A percentile compares a stretch with the other conserved stretches of the same genome.
Evolutionary conservation across 2,888 invertebrate genomes (phyloP).

Genomic region (Calameuta filiformis): DNA sequence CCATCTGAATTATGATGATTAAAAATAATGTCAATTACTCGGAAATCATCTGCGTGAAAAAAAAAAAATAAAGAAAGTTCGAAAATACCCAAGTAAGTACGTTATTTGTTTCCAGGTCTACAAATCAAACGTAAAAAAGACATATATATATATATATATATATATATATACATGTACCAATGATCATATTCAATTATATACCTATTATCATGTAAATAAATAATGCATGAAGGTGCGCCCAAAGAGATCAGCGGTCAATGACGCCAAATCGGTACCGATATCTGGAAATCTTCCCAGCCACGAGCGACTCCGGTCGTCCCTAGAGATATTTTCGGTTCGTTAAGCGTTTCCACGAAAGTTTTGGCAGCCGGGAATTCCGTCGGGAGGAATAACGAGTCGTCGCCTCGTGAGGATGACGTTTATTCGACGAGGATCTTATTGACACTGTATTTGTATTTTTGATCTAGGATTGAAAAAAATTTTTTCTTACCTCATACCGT

Average conservation of each 20-base stretch:
- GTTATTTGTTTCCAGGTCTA: neutral
- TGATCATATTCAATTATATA: neutral
- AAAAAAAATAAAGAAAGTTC: too few species aligned
- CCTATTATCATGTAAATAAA: neutral
- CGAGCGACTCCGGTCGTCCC: neutral
- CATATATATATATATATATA: neutral
- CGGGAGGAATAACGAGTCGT: neutral
- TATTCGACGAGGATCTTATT: neutral
- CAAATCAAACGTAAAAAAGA: neutral
- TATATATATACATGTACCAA: neutral
- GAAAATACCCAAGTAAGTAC: neutral
- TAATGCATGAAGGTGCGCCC: neutral
- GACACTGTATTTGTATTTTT: neutral
- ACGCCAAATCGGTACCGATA: neutral
- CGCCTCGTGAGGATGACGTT: neutral
- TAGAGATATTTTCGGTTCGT: neutral
- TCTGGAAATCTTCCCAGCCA: neutral
- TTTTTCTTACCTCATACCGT: rapidly evolving
- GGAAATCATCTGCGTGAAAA: too few species aligned
- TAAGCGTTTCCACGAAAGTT: neutral
- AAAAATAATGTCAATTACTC: neutral
- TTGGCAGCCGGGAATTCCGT: neutral
- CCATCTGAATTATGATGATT: neutral
- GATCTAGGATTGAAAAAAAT: neutral
- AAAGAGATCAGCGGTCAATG: neutral